phyloP scores from a whole-genome alignment of 2,113 vertebrate species.

The Glaucidium brasilianum region DNA sequence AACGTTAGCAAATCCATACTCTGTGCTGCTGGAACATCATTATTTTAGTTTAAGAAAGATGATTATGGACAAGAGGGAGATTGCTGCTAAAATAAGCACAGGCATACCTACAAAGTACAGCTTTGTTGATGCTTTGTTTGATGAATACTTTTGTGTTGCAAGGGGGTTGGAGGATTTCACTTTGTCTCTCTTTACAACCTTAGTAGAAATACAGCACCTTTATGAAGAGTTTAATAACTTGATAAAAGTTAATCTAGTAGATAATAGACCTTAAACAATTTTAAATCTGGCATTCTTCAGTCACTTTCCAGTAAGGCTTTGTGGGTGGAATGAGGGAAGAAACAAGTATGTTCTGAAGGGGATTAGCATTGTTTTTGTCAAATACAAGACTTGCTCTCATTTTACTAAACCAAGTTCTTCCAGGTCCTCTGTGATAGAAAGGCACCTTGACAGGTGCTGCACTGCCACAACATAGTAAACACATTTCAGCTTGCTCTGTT shows the following conservation, averaged over 20 bases:
- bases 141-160: background rate
- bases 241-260: conserved; percentile 29
- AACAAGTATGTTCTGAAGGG: background rate
- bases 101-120: background rate
- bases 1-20: background rate
- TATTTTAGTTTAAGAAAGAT: background rate
- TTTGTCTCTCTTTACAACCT: background rate
- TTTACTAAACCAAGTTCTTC: background rate
- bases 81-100: background rate
- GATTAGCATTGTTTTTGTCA: background rate
- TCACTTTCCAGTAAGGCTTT: background rate
- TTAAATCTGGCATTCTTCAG: background rate
- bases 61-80: background rate
- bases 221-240: conserved; percentile 17
- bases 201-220: background rate
- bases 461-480: background rate
- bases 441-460: background rate
- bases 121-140: background rate
- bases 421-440: background rate
- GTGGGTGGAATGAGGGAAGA: background rate
- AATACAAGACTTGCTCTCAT: background rate
- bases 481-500: background rate
- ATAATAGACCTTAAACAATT: background rate
- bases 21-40: background rate
- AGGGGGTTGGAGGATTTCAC: background rate